Conservation (phyloP, 2,888 invertebrate genomes). For the Cephus nigrinus region DNA sequence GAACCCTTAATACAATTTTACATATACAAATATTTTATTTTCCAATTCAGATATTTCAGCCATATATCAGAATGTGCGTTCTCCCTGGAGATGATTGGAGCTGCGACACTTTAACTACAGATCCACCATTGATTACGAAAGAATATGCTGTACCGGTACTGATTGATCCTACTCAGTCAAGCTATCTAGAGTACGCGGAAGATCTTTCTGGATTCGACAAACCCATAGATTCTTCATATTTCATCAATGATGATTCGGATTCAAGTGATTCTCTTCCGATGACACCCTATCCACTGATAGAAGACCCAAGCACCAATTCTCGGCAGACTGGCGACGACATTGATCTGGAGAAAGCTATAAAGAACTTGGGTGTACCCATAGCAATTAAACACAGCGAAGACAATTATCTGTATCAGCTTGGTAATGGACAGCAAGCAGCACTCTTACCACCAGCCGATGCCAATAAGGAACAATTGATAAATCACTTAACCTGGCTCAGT, state of each 20-base stretch:
- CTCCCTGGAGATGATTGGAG: conserved; percentile 52
- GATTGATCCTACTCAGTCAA: conserved; percentile 34
- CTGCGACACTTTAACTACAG: conserved; percentile 36
- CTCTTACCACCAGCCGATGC: conserved; percentile 11
- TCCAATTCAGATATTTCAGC: conserved; percentile 51
- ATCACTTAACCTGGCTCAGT: conserved; percentile 22
- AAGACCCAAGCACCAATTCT: conserved; percentile 15
- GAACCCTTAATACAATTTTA: not conserved
- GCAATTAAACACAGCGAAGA: conserved; percentile 21
- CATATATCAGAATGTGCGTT: conserved; percentile 53
- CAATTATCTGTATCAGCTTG: conserved; percentile 28
- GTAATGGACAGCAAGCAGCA: conserved; percentile 23
- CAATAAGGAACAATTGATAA: conserved; percentile 14
- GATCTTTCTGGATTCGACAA: conserved; percentile 25
- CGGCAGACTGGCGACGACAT: conserved; percentile 6
- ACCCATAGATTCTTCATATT: conserved; percentile 30
- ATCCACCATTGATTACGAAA: conserved; percentile 20
- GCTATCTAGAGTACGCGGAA: conserved; percentile 35
- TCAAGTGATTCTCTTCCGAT: conserved; percentile 18
- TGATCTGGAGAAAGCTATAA: conserved; percentile 11
- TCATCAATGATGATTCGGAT: conserved; percentile 26
- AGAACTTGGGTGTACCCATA: conserved; percentile 11
- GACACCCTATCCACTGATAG: conserved; percentile 46
- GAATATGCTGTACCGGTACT: conserved; percentile 30
- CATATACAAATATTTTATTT: conserved; percentile 3